Conservation (phyloP, 2,888 invertebrate species). For the Teleiodes luculella region DNA sequence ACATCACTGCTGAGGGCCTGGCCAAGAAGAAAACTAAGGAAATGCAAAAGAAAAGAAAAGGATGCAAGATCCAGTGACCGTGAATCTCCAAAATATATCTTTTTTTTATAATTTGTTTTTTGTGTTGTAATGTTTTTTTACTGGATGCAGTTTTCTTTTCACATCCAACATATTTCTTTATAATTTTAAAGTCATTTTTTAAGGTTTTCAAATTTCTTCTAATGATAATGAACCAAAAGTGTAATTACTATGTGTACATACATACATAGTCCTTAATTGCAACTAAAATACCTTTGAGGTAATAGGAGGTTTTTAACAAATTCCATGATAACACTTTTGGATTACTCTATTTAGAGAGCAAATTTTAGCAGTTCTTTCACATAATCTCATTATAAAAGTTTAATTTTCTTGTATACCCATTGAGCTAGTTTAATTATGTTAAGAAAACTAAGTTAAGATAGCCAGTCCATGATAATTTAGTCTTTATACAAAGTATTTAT, state of each 20-base stretch:
- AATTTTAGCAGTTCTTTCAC: no score
- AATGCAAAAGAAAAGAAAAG: slow-evolving; percentile 64
- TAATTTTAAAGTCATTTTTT: neutral
- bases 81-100: neutral
- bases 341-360: no score
- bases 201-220: no score
- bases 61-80: slow-evolving; percentile 67
- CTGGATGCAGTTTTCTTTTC: neutral
- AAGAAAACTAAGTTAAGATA: no score
- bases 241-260: no score
- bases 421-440: no score
- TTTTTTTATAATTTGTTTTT: neutral
- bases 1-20: slow-evolving; percentile 66
- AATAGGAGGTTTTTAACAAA: no score
- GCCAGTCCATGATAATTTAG: neutral
- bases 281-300: no score
- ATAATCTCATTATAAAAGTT: neutral
- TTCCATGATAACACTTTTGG: no score
- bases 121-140: neutral
- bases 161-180: neutral
- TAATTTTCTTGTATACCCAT: neutral
- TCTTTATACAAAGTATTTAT: slow-evolving; percentile 21
- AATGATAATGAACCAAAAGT: no score
- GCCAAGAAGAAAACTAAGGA: slow-evolving; percentile 68
- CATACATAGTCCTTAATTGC: no score